Evolutionary conservation across 2,888 invertebrate genomes (phyloP).

Genomic region (Aleiodes testaceus): DNA sequence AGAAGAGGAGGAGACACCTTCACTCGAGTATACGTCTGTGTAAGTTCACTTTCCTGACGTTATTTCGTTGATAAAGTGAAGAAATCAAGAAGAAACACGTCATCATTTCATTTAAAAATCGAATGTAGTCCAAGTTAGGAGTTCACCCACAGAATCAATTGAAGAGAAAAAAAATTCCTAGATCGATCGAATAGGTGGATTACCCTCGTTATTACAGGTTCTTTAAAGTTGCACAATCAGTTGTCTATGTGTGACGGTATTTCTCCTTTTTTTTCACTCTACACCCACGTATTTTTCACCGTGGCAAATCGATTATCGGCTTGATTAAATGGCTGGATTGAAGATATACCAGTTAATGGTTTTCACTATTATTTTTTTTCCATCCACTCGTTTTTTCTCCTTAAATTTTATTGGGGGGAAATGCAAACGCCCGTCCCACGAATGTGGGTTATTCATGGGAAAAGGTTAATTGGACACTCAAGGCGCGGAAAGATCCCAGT

Average conservation of each 20-base stretch:
- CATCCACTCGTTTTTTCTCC: background rate
- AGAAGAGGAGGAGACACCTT: constrained; percentile 78
- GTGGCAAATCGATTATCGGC: constrained; percentile 39
- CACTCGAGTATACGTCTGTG: constrained; percentile 65
- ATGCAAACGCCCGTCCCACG: constrained; percentile 35
- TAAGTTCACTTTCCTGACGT: constrained; percentile 55
- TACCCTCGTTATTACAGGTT: constrained; percentile 36
- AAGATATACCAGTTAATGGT: constrained; percentile 36
- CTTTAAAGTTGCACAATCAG: constrained; percentile 35
- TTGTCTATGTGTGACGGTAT: constrained; percentile 22
- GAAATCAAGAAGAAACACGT: too few relatives aligned
- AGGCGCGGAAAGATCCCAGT: constrained; percentile 45
- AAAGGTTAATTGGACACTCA: constrained; percentile 58
- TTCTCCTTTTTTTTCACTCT: constrained; percentile 22
- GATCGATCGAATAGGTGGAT: constrained; percentile 35
- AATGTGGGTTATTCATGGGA: constrained; percentile 48
- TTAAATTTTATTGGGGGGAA: constrained; percentile 14
- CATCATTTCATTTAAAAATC: too few relatives aligned
- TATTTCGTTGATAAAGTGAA: too few relatives aligned
- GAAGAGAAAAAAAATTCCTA: constrained; percentile 11
- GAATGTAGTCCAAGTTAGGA: constrained; percentile 10
- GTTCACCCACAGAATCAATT: constrained; percentile 15
- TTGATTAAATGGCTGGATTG: constrained; percentile 30
- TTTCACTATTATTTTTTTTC: constrained; percentile 22
- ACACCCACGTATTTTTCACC: constrained; percentile 30